Base-by-base conservation (phyloP, 2,888 invertebrate species). In the Allophyes oxyacanthae region DNA sequence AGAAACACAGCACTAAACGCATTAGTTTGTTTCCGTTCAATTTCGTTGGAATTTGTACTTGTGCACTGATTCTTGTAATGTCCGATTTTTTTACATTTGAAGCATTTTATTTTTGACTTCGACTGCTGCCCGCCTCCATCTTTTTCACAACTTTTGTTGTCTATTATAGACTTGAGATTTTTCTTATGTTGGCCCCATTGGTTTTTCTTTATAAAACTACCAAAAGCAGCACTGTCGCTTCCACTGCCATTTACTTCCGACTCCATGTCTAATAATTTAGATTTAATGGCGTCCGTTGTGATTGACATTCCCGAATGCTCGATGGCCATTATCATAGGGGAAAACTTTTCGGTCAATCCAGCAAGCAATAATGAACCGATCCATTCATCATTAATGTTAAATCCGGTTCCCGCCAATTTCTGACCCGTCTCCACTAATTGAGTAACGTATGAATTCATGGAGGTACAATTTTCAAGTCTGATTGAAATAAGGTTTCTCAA, bases 1-100 rank as follows among this genome's bases (percentile, higher is more conserved):
- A 68, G 8, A 40, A 72, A 72, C 6, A 69, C 46, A 0, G 55
- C 67, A 55, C 64, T 69, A 40, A 74, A 76, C 6, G 64, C 69
- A 49, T 61, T 65, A 0, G 13, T 34, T 34, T 44, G 32, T 34
- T 37, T 53, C 0, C 32, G 13, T 8, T 15, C 3, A 0, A 7
- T 26, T 37, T 44, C n/a, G 0, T 2, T 6, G 34, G 6, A 2
- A 0, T 11, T 34, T 11, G 6, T 11, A 20, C 0, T 41, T n/a
- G 28, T 32, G 13, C 50, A 56, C n/a, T 50, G 44, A 45, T 44
- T 56, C 10, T 13, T 30, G 3, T 38, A 56, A 33, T 59, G 53
- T 3, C 53, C 44, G 0, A 25, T 2, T 49, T 56, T 38, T 37
- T 49, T 48, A 32, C 52, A 57, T 45, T 37, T 36, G 13, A 15